phyloP scores from a whole-genome alignment of 2,888 invertebrate genomes.

The Byasa hedistus region DNA sequence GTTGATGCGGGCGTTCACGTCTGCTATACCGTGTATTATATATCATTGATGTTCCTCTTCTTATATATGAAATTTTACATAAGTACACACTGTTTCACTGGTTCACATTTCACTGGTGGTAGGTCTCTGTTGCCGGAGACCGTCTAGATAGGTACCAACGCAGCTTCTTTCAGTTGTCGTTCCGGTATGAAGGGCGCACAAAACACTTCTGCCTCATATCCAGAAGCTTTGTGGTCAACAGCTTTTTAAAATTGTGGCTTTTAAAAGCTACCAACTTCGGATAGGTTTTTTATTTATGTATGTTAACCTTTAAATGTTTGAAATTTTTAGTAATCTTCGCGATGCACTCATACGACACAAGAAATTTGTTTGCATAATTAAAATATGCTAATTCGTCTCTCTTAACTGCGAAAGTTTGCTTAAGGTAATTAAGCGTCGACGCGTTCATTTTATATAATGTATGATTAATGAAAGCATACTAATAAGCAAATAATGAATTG shows the following conservation, averaged over 20 bases:
- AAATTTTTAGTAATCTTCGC: constrained; percentile 9
- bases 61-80: not conserved
- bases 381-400: constrained; percentile 28
- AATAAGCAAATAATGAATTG: constrained; percentile 2
- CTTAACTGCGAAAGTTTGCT: constrained; percentile 25
- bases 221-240: not conserved
- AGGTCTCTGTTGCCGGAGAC: no score
- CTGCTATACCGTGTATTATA: not conserved
- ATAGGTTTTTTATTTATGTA: no score
- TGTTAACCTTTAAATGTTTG: not conserved
- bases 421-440: constrained; percentile 24
- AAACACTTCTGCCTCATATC: not conserved
- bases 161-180: no score
- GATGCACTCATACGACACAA: constrained; percentile 19
- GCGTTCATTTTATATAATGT: constrained; percentile 17
- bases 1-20: constrained; percentile 3
- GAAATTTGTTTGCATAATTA: constrained; percentile 27
- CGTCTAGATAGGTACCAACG: no score
- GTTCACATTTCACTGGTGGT: no score
- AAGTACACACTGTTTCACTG: no score
- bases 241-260: not conserved
- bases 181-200: no score
- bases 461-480: constrained; percentile 20
- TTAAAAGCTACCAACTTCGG: not conserved
- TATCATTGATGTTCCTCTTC: not conserved